Conservation (phyloP, 2,888 invertebrate genomes). For the Choristoneura rosaceana region DNA sequence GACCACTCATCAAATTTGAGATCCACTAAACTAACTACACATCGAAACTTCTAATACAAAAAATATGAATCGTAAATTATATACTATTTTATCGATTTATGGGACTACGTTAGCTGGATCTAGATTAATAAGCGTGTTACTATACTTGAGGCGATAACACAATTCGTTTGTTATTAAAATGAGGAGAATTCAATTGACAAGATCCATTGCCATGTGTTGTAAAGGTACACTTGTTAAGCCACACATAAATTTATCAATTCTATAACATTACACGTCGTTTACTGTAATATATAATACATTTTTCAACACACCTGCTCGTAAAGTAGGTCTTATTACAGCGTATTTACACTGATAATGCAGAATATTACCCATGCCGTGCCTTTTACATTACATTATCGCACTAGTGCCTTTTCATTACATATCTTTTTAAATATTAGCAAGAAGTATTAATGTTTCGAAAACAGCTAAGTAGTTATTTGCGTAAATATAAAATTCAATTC, state of each 20-base stretch:
- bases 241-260: conserved; percentile 11
- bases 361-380: too few relatives aligned
- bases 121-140: conserved; percentile 17
- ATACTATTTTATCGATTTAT: background rate
- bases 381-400: too few relatives aligned
- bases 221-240: conserved; percentile 17
- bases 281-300: conserved; percentile 23
- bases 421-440: too few relatives aligned
- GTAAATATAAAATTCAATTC: too few relatives aligned
- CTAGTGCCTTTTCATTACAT: too few relatives aligned
- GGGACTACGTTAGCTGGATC: background rate
- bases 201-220: background rate
- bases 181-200: conserved; percentile 26
- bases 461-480: too few relatives aligned
- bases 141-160: conserved; percentile 14
- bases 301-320: too few relatives aligned
- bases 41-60: conserved; percentile 28
- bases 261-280: conserved; percentile 21
- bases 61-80: conserved; percentile 17
- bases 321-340: too few relatives aligned
- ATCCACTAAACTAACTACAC: conserved; percentile 33
- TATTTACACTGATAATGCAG: too few relatives aligned
- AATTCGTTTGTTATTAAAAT: conserved; percentile 2
- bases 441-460: too few relatives aligned
- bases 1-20: conserved; percentile 36